A percentile compares a stretch with the other conserved stretches of the same genome.
Evolutionary conservation across 2,797 vertebrate species (phyloP).

Genomic region (Betta splendens): DNA sequence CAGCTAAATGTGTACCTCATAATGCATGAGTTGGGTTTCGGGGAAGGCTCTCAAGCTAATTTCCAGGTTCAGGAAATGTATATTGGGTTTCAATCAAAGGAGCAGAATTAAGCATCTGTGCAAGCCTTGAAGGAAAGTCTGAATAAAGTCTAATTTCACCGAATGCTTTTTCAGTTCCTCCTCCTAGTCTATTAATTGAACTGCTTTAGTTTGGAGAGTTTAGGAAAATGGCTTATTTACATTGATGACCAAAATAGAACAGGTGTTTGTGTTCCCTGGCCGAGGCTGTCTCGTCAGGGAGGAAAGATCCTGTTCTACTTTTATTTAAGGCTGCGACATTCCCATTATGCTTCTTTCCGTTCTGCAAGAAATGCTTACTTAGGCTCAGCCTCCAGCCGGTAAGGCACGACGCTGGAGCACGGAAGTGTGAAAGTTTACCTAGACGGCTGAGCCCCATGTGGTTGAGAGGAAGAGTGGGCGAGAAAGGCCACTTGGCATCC

Average conservation of each 20-base stretch:
- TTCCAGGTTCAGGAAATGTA: slow-evolving; percentile 2
- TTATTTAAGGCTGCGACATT: slow-evolving; percentile 37
- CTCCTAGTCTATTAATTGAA: slow-evolving; percentile 7
- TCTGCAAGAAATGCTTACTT: slow-evolving; percentile 55
- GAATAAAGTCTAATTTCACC: slow-evolving; percentile 1
- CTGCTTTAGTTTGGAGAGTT: slow-evolving; percentile 8
- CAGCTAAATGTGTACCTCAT: slow-evolving; percentile 12
- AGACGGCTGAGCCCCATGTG: slow-evolving; percentile 51
- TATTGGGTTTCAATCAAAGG: neutral
- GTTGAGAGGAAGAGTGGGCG: slow-evolving; percentile 24
- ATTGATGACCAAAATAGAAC: slow-evolving; percentile 39
- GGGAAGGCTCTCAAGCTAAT: neutral
- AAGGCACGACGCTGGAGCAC: slow-evolving; percentile 52
- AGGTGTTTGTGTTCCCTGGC: slow-evolving; percentile 22
- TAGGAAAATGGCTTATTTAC: slow-evolving; percentile 28
- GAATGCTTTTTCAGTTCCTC: neutral
- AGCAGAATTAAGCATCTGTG: neutral
- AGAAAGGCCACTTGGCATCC: slow-evolving; percentile 31
- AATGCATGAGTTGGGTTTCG: neutral
- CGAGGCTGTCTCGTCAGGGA: slow-evolving; percentile 31
- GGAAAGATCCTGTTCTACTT: slow-evolving; percentile 48
- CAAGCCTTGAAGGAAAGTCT: neutral
- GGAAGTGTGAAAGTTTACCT: slow-evolving; percentile 74
- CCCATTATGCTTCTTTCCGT: slow-evolving; percentile 44
- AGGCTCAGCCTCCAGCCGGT: slow-evolving; percentile 32